Conservation (phyloP, 2,888 invertebrate genomes). For the Acrobasis consociella region DNA sequence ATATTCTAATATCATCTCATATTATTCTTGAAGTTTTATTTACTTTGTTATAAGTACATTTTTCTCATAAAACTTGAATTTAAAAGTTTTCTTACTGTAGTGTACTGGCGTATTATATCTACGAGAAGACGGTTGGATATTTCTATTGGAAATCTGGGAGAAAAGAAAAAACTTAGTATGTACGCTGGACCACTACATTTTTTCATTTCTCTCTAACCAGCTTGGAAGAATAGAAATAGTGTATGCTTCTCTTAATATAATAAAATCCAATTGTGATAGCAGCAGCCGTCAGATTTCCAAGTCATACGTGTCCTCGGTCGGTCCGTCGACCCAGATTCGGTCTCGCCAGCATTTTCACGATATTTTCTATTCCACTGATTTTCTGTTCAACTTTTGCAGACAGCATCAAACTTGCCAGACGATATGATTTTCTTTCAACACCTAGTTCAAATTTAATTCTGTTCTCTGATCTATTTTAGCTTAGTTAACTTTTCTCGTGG, state of each 20-base stretch:
- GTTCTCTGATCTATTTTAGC: not conserved
- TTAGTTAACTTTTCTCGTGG: not conserved
- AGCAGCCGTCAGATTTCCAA: conserved; percentile 2
- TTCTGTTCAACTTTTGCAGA: conserved; percentile 10
- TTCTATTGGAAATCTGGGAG: too few relatives aligned
- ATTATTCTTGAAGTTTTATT: not conserved
- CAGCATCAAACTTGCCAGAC: conserved; percentile 5
- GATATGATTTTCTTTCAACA: conserved; percentile 1
- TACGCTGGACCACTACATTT: too few relatives aligned
- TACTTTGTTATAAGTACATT: not conserved
- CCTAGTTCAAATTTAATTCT: not conserved
- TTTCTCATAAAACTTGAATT: not conserved
- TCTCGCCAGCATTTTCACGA: conserved; percentile 2
- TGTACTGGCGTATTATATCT: too few relatives aligned
- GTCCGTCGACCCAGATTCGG: conserved; percentile 16
- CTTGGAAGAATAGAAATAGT: too few relatives aligned
- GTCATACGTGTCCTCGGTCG: not conserved
- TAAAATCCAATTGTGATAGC: not conserved
- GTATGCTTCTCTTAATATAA: not conserved
- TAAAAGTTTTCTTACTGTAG: too few relatives aligned
- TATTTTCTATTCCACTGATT: conserved; percentile 11
- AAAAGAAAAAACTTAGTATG: too few relatives aligned
- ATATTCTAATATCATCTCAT: conserved; percentile 12
- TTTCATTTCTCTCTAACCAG: too few relatives aligned
- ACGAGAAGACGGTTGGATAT: too few relatives aligned